These are phyloP conservation scores for Drosophila rhopaloa DNA, from an alignment of 1,140 invertebrate species.

Conservation along the genomic window DNA sequence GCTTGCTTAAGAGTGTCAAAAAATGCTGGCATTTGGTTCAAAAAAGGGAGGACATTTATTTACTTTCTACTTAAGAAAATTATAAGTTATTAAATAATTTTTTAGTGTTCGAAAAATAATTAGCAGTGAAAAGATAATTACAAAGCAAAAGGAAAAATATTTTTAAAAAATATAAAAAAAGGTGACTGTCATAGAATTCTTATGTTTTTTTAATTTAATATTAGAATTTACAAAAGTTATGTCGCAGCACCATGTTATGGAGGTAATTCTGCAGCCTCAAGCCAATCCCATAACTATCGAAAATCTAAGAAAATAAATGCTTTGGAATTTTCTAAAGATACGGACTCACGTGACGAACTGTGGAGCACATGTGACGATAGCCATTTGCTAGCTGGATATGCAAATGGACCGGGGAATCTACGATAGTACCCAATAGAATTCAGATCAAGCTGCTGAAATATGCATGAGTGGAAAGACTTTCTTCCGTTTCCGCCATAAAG, in stretches of 20 bases:
- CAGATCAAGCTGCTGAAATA: constrained; percentile 57
- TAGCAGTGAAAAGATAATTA: too few relatives aligned
- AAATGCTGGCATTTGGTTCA: not conserved
- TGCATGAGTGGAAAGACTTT: constrained; percentile 74
- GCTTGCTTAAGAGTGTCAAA: not conserved
- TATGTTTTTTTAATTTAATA: not conserved
- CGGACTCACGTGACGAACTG: constrained; percentile 53
- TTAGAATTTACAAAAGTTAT: too few relatives aligned
- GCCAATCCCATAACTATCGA: not conserved
- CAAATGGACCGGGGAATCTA: constrained; percentile 38
- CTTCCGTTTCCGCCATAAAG: constrained; percentile 65
- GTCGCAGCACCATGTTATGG: too few relatives aligned
- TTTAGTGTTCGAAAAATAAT: too few relatives aligned
- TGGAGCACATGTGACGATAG: constrained; percentile 41
- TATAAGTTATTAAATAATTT: too few relatives aligned
- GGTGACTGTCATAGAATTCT: not conserved
- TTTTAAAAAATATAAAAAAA: not conserved
- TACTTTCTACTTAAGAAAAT: too few relatives aligned
- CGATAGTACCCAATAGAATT: constrained; percentile 13
- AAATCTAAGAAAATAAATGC: constrained; percentile 55
- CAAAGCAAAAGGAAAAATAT: too few relatives aligned
- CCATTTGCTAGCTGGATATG: constrained; percentile 43
- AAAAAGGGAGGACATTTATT: too few relatives aligned
- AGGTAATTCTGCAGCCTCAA: not conserved
- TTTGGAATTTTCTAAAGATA: constrained; percentile 32